A percentile compares a stretch with the other conserved stretches of the same genome.
These are phyloP conservation scores for Neomicropteryx cornuta DNA, from an alignment of 1,140 invertebrate species.

Conservation along the genomic window DNA sequence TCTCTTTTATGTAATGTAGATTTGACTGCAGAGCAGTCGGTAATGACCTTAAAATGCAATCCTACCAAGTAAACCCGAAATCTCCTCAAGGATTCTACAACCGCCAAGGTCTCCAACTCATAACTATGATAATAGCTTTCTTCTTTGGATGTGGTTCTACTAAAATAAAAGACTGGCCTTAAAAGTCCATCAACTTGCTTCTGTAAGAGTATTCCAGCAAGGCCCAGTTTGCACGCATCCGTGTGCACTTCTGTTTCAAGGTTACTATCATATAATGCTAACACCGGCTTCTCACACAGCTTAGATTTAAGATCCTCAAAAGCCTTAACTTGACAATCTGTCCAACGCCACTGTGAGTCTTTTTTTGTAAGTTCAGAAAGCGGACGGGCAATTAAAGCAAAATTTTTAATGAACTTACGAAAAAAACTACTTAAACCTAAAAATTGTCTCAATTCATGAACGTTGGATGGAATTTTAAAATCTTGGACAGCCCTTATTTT, in stretches of 20 bases:
- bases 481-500: slow-evolving; percentile 15
- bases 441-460: slow-evolving; percentile 19
- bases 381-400: slow-evolving; percentile 20
- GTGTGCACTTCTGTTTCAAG: slow-evolving; percentile 17
- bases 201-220: slow-evolving; percentile 19
- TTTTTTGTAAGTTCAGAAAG: slow-evolving; percentile 23
- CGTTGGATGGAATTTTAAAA: slow-evolving; percentile 9
- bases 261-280: slow-evolving; percentile 19
- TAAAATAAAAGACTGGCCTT: slow-evolving; percentile 14
- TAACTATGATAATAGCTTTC: slow-evolving; percentile 30
- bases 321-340: slow-evolving; percentile 15
- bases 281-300: slow-evolving; percentile 14
- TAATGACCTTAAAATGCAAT: slow-evolving; percentile 33
- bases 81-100: slow-evolving; percentile 32
- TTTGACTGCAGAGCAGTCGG: slow-evolving; percentile 19
- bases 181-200: slow-evolving; percentile 6
- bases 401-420: slow-evolving; percentile 20
- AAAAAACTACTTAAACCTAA: slow-evolving; percentile 19
- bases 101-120: slow-evolving; percentile 33
- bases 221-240: slow-evolving; percentile 13
- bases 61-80: slow-evolving; percentile 33
- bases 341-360: slow-evolving; percentile 20
- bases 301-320: slow-evolving; percentile 12
- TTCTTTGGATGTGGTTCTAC: slow-evolving; percentile 13
- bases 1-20: slow-evolving; percentile 19